A percentile compares a stretch with the other conserved stretches of the same genome.
Conservation (phyloP, 2,113 vertebrate genomes). For the Eubucco bourcierii region DNA sequence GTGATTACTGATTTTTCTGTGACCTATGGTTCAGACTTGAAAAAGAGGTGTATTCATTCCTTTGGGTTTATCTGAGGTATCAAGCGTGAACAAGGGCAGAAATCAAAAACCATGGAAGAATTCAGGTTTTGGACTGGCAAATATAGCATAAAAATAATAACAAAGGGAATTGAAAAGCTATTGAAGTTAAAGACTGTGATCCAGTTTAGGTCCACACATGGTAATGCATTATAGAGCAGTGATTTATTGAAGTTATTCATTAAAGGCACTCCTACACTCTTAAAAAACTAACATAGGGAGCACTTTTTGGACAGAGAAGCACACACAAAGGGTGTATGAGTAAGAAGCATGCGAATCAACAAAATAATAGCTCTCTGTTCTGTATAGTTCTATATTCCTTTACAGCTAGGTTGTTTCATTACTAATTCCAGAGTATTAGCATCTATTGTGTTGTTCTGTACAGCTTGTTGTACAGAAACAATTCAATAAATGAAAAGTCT, state of each 20-base stretch:
- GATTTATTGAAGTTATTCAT: conserved; percentile 46
- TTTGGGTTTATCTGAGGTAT: conserved; percentile 9
- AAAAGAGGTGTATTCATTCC: neutral
- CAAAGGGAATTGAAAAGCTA: conserved; percentile 29
- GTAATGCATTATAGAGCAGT: conserved; percentile 48
- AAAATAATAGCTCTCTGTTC: conserved; percentile 33
- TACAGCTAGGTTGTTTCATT: conserved; percentile 36
- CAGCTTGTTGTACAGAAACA: conserved; percentile 67
- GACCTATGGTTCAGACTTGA: neutral
- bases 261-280: conserved; percentile 29
- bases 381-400: conserved; percentile 28
- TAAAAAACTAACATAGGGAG: conserved; percentile 37
- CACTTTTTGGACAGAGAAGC: conserved; percentile 13
- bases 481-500: conserved; percentile 57
- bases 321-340: conserved; percentile 12
- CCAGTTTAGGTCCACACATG: conserved; percentile 13
- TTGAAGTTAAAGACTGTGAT: conserved; percentile 47
- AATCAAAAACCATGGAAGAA: neutral
- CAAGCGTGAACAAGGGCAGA: neutral
- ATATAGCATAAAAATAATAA: neutral
- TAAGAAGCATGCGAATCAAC: neutral
- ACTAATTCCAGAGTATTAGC: conserved; percentile 57
- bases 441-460: conserved; percentile 60
- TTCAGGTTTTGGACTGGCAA: neutral
- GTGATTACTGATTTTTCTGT: neutral